These are phyloP conservation scores for Anorthoa munda DNA, from an alignment of 2,888 invertebrate species.

Conservation along the genomic window DNA sequence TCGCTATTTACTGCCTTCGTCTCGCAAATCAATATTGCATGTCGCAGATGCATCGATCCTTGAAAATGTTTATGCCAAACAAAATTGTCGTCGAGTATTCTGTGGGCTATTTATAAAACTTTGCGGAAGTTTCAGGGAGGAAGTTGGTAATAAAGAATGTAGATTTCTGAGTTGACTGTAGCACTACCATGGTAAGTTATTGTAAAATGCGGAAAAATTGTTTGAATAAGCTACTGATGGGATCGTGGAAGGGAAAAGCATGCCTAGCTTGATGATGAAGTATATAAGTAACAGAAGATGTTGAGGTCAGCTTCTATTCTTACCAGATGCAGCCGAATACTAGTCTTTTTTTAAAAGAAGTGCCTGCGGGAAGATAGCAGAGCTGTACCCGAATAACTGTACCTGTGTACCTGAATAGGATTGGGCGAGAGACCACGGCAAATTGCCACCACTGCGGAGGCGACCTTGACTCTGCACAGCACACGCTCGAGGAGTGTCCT, in stretches of 20 bases:
- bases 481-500: too few relatives aligned
- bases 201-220: not conserved
- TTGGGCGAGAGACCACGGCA: too few relatives aligned
- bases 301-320: too few relatives aligned
- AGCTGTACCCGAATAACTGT: too few relatives aligned
- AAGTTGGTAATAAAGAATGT: constrained; percentile 1
- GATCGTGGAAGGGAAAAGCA: too few relatives aligned
- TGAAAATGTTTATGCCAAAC: constrained; percentile 75
- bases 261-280: not conserved
- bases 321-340: too few relatives aligned
- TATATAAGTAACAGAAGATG: too few relatives aligned
- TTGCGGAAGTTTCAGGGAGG: constrained; percentile 6
- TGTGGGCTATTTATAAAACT: constrained; percentile 51
- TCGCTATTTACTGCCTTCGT: constrained; percentile 85
- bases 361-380: too few relatives aligned
- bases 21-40: constrained; percentile 85
- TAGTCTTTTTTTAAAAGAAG: too few relatives aligned
- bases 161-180: constrained; percentile 8
- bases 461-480: too few relatives aligned
- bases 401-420: too few relatives aligned
- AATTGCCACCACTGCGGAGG: too few relatives aligned
- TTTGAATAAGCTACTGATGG: not conserved
- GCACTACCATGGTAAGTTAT: not conserved
- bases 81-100: constrained; percentile 65
- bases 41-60: constrained; percentile 80